Base-by-base conservation (phyloP, 2,888 invertebrate genomes). In the Osmoderma eremita region DNA sequence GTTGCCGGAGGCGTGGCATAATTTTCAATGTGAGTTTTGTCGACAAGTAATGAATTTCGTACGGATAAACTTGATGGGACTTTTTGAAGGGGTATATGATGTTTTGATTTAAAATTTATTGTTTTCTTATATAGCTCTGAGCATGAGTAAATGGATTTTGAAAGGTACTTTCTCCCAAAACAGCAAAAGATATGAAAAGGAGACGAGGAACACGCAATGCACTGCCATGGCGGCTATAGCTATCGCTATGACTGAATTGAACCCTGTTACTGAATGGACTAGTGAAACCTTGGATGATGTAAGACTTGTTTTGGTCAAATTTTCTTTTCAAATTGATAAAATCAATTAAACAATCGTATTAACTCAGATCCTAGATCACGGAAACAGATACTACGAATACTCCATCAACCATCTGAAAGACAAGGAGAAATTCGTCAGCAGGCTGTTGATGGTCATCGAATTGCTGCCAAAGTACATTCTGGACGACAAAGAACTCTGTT, bases 231-330 rank as follows among this genome's bases (percentile, higher is more conserved):
- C 85, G 66, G 84, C 86, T 0, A 84, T 87, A 80, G 85, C 87
- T 0, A 86, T 86, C 69, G 84, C 85, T 36, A 81, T 86, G 70
- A 84, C 86, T 0, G 84, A 85, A 72, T 82, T 87, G 68, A 84
- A 83, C 74, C 84, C 85, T 69, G 85, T 87, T 50, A 83, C 84
- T 62, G 83, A 83, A 51, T 90, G 90, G 90, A 71, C 69, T 17
- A 64, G 67, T 6, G 79, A 80, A 10, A 79, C 78, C 0, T 68
- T 86, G 0, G 83, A 86, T 70, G 77, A 81, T n/a, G 79, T 80
- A 72, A 48, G 1, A 24, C 50, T 6, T 17, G n/a, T n/a, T n/a
- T n/a, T n/a, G n/a, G n/a, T n/a, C n/a, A n/a, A n/a, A n/a, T n/a
- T n/a, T n/a, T n/a, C n/a, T n/a, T n/a, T n/a, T n/a, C n/a, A n/a